phyloP scores from a whole-genome alignment of 1,140 invertebrate species.

The Venustaconcha ellipsiformis region DNA sequence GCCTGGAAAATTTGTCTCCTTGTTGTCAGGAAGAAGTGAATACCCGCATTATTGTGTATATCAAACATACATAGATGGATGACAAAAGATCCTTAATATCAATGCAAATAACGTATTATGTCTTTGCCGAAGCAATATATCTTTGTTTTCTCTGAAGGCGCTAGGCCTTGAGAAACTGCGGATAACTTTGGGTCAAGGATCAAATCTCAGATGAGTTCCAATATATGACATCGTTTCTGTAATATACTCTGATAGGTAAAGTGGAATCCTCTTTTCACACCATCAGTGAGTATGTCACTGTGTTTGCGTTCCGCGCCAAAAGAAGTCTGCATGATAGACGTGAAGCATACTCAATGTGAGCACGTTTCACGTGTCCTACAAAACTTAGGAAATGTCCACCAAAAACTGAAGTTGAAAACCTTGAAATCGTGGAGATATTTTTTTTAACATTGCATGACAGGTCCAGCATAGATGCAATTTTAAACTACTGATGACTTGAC shows the following conservation, averaged over 20 bases:
- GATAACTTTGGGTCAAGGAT: constrained; percentile 39
- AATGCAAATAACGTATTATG: too few relatives aligned
- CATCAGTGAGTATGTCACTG: constrained; percentile 38
- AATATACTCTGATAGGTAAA: constrained; percentile 26
- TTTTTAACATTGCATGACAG: not conserved
- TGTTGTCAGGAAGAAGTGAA: too few relatives aligned
- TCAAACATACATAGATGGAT: too few relatives aligned
- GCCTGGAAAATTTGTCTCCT: constrained; percentile 1
- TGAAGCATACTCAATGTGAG: constrained; percentile 10
- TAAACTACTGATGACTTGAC: constrained; percentile 10
- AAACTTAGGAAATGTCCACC: not conserved
- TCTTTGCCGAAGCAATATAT: not conserved
- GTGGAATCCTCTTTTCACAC: constrained; percentile 38
- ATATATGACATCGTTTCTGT: not conserved
- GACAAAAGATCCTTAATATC: too few relatives aligned
- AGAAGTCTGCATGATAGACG: constrained; percentile 16
- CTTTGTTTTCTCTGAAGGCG: constrained; percentile 4
- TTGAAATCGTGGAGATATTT: constrained; percentile 1
- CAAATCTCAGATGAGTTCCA: constrained; percentile 31
- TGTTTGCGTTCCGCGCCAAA: constrained; percentile 38
- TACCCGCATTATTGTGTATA: too few relatives aligned
- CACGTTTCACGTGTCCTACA: not conserved
- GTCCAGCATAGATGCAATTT: not conserved
- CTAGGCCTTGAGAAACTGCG: constrained; percentile 34
- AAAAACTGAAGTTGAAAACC: not conserved